Conservation (phyloP, 1,140 invertebrate species). For the Cardiocondyla obscurior region DNA sequence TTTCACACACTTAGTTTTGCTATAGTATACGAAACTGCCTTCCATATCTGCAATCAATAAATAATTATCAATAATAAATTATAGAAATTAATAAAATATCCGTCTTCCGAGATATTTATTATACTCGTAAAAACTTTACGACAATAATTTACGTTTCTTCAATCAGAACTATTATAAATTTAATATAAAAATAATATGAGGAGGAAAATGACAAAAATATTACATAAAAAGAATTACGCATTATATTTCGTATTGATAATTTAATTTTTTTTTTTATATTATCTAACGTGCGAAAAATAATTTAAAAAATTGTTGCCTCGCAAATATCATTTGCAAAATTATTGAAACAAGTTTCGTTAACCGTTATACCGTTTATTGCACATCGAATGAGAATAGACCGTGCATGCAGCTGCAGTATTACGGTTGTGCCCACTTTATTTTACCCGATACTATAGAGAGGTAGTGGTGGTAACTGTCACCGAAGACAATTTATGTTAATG, state of each 20-base stretch:
- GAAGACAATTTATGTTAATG: conserved; percentile 85
- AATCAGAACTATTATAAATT: not conserved
- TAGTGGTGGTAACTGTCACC: conserved; percentile 81
- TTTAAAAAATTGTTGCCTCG: not conserved
- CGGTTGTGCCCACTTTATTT: not conserved
- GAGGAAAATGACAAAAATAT: not conserved
- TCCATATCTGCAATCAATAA: not conserved
- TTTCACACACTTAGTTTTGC: not conserved
- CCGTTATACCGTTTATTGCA: not conserved
- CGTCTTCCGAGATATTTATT: not conserved
- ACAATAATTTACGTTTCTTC: not conserved
- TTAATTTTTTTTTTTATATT: too few relatives aligned
- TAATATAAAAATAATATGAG: not conserved
- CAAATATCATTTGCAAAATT: not conserved
- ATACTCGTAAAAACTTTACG: not conserved
- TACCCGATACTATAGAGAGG: conserved; percentile 11
- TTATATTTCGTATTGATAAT: not conserved
- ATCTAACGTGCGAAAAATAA: too few relatives aligned
- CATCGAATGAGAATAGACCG: not conserved
- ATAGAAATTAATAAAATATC: not conserved
- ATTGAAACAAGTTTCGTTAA: not conserved
- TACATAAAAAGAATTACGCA: not conserved
- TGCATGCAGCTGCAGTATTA: not conserved
- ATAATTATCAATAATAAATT: not conserved
- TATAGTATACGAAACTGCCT: not conserved